Conservation (phyloP, 2,113 vertebrate species). For the Athene noctua region DNA sequence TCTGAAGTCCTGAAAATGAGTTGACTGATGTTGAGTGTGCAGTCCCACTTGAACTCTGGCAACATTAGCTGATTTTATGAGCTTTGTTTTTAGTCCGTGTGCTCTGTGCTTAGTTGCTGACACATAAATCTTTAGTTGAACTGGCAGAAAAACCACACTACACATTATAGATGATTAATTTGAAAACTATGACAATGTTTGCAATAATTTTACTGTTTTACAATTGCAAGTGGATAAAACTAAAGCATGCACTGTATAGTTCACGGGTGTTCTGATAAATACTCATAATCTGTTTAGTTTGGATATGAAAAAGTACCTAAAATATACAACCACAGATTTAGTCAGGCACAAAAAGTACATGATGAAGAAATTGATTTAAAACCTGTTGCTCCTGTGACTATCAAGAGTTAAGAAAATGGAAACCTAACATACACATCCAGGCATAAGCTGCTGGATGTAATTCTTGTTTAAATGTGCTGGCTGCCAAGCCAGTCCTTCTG, state of each 20-base stretch:
- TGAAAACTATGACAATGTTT: neutral
- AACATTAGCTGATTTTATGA: neutral
- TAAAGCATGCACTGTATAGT: neutral
- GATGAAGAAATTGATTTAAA: neutral
- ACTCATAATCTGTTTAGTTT: neutral
- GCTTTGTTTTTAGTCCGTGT: neutral
- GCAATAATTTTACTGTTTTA: neutral
- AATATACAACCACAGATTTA: neutral
- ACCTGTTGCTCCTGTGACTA: neutral
- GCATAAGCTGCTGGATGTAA: neutral
- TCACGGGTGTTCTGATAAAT: neutral
- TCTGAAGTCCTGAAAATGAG: neutral
- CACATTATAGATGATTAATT: neutral
- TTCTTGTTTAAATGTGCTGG: neutral
- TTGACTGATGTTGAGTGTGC: neutral
- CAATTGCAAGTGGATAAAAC: neutral
- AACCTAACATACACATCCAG: neutral
- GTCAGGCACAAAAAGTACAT: neutral
- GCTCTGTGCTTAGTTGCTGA: neutral
- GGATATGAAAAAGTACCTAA: neutral
- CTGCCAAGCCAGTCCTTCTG: neutral
- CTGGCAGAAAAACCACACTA: neutral
- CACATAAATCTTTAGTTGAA: neutral
- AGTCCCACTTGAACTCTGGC: neutral
- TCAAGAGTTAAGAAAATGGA: neutral